Base-by-base conservation (phyloP, 2,113 vertebrate species). In the Gadus macrocephalus region DNA sequence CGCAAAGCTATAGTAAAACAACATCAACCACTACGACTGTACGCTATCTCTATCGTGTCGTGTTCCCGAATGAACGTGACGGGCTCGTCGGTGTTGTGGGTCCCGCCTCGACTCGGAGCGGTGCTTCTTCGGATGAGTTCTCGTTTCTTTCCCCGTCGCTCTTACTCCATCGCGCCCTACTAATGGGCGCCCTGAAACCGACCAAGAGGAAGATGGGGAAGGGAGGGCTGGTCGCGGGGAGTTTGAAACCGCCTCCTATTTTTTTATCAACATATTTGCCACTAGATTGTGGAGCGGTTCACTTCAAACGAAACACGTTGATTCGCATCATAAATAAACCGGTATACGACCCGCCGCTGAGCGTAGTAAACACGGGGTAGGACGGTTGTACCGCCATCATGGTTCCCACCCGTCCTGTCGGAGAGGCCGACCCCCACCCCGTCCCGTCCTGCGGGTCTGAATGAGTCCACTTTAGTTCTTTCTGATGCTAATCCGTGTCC, bases 151-250 rank as follows among this genome's bases (percentile, higher is more conserved):
- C 7, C 14, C 6, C 53, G 65, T 64, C 53, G 66, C 65, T 16
- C 42, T 58, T 63, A 9, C 69, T 22, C 22, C 4, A 28, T 6
- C 12, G 67, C 35, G 31, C 38, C 58, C 42, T 19, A n/a, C n/a
- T 53, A 59, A 78, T 3, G 88, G 84, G 0, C 62, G 84, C 88
- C 90, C 89, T 89, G 88, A 91, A 92, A 91, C 91, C 71, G 85
- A 16, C 65, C 11, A 61, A 4, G 22, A 1, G 69, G 60, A 49
- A 58, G 83, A 77, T 65, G 81, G 15, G 14, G 53, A 53, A 55
- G 68, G 31, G 16, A 58, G 61, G 60, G 62, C 25, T 62, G 69
- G 55, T 55, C 53, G 70, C 25, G 88, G 55, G 91, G 65, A 77
- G 42, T 83, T 92, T 89, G 90, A 92, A 91, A 92, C 91, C 70